Evolutionary conservation across 1,140 invertebrate genomes (phyloP), one percentile per base, ranked within the genome.

Genomic region (Camponotus vicinus): DNA sequence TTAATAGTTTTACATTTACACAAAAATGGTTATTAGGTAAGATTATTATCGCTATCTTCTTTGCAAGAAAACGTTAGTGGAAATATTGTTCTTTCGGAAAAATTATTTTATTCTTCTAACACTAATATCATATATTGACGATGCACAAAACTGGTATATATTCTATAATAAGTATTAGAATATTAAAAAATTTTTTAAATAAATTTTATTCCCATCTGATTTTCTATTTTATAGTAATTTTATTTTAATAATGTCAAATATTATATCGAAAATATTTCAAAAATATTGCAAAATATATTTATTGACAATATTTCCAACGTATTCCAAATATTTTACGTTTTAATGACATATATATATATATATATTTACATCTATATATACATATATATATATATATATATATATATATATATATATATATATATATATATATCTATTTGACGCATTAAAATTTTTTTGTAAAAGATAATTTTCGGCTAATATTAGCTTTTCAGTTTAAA

Each of bases 41-140:
- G 34, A 75, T 75, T 75, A 75, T 49, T 13, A 45, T 57, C 49
- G n/a, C 11, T 59, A 73, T 73, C 70, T 52, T 18, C 49, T n/a
- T 21, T 71, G 18, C 5, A n/a, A 32, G 52, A 75, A 34, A 1
- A 75, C 11, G n/a, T 11, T 21, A 34, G 32, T 75, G 6, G n/a
- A 75, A 13, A 57, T 75, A 37, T 2, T 5, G n/a, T 15, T 6
- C 8, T 57, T 52, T n/a, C 6, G 32, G 59, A 40, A 59, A 75
- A 27, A 5, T 6, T 8, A n/a, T 40, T 40, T 73, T 1, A 6
- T 27, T 40, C 55, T 59, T 73, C 21, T 21, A n/a, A 57, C 8
- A 21, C n/a, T 11, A 52, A 40, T 37, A 34, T 6, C 40, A 49
- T 49, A 49, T 3, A 18, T 4, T 11, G n/a, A 55, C 15, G 4